Conservation (phyloP, 2,797 vertebrate genomes). For the Bovichtus diacanthus region DNA sequence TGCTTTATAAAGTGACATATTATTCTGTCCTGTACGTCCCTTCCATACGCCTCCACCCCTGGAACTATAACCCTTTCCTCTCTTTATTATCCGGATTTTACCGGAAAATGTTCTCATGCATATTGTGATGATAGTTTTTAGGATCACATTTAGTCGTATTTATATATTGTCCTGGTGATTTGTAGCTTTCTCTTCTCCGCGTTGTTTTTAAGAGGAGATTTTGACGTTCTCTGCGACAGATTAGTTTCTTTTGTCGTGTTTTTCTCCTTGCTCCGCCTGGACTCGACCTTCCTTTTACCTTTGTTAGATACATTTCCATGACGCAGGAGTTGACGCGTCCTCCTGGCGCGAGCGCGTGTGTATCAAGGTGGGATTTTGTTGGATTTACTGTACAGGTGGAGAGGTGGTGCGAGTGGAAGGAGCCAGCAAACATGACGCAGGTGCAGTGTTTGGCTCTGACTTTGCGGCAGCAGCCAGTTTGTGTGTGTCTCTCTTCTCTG, state of each 20-base stretch:
- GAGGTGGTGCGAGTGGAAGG: neutral
- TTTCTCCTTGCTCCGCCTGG: neutral
- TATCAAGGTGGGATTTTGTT: neutral
- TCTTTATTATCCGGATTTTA: too few relatives aligned
- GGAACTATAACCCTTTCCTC: too few relatives aligned
- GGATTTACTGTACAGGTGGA: slow-evolving; percentile 50
- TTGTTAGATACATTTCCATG: slow-evolving; percentile 45
- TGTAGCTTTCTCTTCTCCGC: too few relatives aligned
- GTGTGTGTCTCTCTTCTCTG: slow-evolving; percentile 19
- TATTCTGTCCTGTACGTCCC: neutral
- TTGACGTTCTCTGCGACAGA: too few relatives aligned
- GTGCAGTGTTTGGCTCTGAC: slow-evolving; percentile 46
- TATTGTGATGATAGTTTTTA: too few relatives aligned
- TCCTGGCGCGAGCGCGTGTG: neutral
- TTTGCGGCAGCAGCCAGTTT: slow-evolving; percentile 25
- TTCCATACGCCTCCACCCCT: too few relatives aligned
- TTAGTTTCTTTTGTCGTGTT: too few relatives aligned
- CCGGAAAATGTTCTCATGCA: too few relatives aligned
- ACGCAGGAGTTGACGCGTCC: slow-evolving; percentile 38
- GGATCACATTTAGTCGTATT: too few relatives aligned
- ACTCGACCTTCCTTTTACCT: neutral
- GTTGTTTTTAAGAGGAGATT: too few relatives aligned
- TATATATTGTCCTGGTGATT: too few relatives aligned
- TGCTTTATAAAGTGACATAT: neutral
- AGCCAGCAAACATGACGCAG: slow-evolving; percentile 65